Evolutionary conservation across 2,888 invertebrate genomes (phyloP).

Genomic region (Dicyrtomina minuta): DNA sequence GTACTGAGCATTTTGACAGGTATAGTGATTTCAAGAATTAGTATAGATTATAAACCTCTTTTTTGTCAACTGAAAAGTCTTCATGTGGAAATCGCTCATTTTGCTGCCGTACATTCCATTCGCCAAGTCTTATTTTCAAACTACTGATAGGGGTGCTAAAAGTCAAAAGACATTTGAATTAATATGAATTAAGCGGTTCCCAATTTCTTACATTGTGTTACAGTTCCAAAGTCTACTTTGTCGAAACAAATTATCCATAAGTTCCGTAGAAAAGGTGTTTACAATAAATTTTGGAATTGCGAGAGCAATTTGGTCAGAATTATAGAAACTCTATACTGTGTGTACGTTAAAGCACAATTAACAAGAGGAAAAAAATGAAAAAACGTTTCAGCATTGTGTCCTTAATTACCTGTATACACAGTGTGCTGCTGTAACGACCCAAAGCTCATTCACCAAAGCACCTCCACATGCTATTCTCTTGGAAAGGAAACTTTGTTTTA

Average conservation of each 20-base stretch:
- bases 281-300: too few species aligned
- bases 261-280: too few species aligned
- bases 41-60: too few species aligned
- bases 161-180: slow-evolving; percentile 37
- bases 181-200: too few species aligned
- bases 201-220: neutral
- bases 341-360: too few species aligned
- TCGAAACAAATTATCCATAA: neutral
- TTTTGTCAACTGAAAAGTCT: slow-evolving; percentile 82
- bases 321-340: too few species aligned
- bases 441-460: slow-evolving; percentile 81
- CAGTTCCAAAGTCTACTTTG: neutral
- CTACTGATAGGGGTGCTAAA: slow-evolving; percentile 82
- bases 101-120: slow-evolving; percentile 86
- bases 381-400: neutral
- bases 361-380: neutral
- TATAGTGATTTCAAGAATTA: too few species aligned
- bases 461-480: slow-evolving; percentile 91
- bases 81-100: slow-evolving; percentile 82
- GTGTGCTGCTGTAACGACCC: slow-evolving; percentile 79
- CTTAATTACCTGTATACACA: slow-evolving; percentile 76
- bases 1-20: too few species aligned
- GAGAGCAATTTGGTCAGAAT: too few species aligned
- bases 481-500: slow-evolving; percentile 85
- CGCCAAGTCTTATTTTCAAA: slow-evolving; percentile 83